These are phyloP conservation scores for Drosophila affinis DNA, from an alignment of 2,888 invertebrate species.

Conservation along the genomic window DNA sequence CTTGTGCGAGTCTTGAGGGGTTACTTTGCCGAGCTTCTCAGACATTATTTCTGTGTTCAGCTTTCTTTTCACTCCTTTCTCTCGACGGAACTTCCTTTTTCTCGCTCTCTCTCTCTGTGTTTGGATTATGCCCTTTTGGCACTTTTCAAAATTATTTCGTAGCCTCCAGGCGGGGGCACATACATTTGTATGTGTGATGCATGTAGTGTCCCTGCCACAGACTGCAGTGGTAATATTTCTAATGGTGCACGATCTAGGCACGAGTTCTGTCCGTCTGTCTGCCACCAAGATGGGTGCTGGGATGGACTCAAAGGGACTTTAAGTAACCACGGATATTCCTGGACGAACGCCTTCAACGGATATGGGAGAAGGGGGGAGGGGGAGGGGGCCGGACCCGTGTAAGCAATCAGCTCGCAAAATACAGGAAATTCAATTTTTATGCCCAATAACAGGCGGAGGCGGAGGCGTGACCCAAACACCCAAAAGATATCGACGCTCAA, in stretches of 20 bases:
- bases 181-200: slow-evolving; percentile 32
- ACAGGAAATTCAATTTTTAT: slow-evolving; percentile 73
- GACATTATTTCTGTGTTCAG: slow-evolving; percentile 48
- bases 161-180: slow-evolving; percentile 44
- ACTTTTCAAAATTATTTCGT: slow-evolving; percentile 73
- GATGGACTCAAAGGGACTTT: slow-evolving; percentile 39
- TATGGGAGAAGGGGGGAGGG: slow-evolving; percentile 34
- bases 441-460: slow-evolving; percentile 49
- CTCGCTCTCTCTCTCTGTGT: neutral
- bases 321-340: slow-evolving; percentile 17
- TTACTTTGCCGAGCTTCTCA: slow-evolving; percentile 62
- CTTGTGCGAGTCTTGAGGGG: slow-evolving; percentile 62
- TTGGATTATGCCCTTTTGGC: slow-evolving; percentile 75
- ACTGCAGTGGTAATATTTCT: slow-evolving; percentile 64
- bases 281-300: slow-evolving; percentile 35
- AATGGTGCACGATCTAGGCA: slow-evolving; percentile 48
- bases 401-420: slow-evolving; percentile 63
- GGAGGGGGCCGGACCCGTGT: slow-evolving; percentile 50
- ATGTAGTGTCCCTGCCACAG: slow-evolving; percentile 41
- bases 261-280: slow-evolving; percentile 6
- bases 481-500: slow-evolving; percentile 51
- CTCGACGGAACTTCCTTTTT: slow-evolving; percentile 23
- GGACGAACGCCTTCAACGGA: slow-evolving; percentile 47
- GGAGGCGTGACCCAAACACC: slow-evolving; percentile 41
- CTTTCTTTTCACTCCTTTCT: slow-evolving; percentile 16